A percentile compares a stretch with the other conserved stretches of the same genome.
phyloP scores from a whole-genome alignment of 1,140 invertebrate species.

The Bombus superbus region DNA sequence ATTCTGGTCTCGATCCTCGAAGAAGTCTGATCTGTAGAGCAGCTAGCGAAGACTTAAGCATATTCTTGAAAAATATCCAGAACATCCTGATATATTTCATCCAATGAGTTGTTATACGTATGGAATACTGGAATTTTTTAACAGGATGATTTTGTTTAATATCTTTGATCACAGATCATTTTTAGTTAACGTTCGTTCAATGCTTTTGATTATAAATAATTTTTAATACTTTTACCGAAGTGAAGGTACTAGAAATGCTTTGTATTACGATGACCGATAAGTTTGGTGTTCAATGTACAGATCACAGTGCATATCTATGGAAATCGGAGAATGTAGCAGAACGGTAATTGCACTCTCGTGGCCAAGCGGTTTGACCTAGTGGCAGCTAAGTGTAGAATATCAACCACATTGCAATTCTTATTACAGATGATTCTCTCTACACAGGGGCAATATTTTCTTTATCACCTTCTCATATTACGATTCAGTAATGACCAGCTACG shows the following conservation, averaged over 20 bases:
- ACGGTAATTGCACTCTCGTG: slow-evolving; percentile 19
- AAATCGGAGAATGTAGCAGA: slow-evolving; percentile 22
- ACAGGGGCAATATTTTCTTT: not conserved
- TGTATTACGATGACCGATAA: not conserved
- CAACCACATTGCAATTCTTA: slow-evolving; percentile 9
- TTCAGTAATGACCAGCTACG: not conserved
- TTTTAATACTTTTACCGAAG: not conserved
- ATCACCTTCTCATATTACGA: not conserved
- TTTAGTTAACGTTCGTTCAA: not conserved
- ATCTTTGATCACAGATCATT: not conserved
- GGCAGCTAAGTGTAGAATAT: not conserved
- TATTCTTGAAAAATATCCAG: not conserved
- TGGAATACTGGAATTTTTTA: not conserved
- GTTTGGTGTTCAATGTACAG: slow-evolving; percentile 2
- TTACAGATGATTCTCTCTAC: not conserved
- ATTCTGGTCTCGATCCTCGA: not conserved
- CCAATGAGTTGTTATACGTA: not conserved
- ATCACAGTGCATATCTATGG: not conserved
- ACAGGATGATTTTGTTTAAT: not conserved
- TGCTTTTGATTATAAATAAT: not conserved
- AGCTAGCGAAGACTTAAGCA: not conserved
- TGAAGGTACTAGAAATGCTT: not conserved
- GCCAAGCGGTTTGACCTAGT: slow-evolving; percentile 15
- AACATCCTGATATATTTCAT: not conserved
- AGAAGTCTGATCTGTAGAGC: not conserved